A percentile compares a stretch with the other conserved stretches of the same genome.
These are phyloP conservation scores for Tetrapedia diversipes DNA, from an alignment of 2,888 invertebrate genomes.

Conservation along the genomic window DNA sequence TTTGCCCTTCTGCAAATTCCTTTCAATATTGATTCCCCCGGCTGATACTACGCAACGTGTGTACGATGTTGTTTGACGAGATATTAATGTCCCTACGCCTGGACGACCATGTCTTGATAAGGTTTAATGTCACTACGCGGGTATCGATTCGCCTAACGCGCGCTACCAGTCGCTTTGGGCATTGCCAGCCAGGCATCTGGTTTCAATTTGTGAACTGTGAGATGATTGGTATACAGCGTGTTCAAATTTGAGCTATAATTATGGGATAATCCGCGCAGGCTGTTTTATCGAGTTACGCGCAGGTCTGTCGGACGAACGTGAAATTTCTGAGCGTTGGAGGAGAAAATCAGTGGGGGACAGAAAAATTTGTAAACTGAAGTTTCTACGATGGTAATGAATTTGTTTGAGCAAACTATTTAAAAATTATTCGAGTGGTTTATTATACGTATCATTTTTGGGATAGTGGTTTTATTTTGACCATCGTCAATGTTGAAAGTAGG, in stretches of 20 bases:
- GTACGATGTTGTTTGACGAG: conserved; percentile 43
- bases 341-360: no score
- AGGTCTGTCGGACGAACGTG: no score
- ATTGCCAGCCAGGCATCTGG: background rate
- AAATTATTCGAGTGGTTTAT: no score
- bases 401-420: no score
- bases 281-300: no score
- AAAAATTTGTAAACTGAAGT: no score
- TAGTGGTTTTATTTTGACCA: no score
- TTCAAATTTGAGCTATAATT: background rate
- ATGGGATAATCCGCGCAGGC: no score
- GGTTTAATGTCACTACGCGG: conserved; percentile 26
- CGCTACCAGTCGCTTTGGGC: background rate
- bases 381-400: no score
- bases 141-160: conserved; percentile 15
- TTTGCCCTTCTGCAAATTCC: conserved; percentile 44
- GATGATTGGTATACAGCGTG: background rate
- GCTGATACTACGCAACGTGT: conserved; percentile 20
- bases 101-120: conserved; percentile 40
- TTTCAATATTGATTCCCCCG: conserved; percentile 50
- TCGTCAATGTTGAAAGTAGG: no score
- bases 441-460: no score
- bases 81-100: conserved; percentile 40
- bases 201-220: background rate
- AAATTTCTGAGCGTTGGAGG: no score